phyloP scores from a whole-genome alignment of 2,797 vertebrate species.

The Craterocephalus amniculus region DNA sequence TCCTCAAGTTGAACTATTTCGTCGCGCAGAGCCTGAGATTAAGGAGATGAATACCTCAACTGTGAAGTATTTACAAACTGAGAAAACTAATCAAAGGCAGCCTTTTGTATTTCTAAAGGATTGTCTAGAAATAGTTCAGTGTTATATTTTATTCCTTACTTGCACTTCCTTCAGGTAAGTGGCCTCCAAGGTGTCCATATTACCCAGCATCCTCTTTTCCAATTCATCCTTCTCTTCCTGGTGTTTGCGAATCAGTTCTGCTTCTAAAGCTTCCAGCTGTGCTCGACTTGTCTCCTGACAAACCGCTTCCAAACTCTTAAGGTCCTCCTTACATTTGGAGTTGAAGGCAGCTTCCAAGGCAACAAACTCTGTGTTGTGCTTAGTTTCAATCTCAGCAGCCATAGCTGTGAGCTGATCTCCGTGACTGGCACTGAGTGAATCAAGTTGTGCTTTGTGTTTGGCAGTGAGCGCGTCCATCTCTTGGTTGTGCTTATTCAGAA shows the following conservation, averaged over 20 bases:
- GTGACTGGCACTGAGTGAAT: conserved; percentile 74
- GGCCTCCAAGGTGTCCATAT: conserved; percentile 89
- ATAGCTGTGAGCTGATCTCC: conserved; percentile 69
- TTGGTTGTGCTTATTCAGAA: conserved; percentile 56
- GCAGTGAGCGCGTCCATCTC: conserved; percentile 63
- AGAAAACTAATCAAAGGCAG: neutral
- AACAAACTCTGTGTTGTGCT: conserved; percentile 74
- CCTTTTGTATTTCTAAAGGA: neutral
- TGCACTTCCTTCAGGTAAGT: conserved; percentile 90
- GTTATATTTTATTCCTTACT: conserved; percentile 51
- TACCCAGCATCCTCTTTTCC: conserved; percentile 86
- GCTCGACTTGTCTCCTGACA: conserved; percentile 75
- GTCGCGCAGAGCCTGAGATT: conserved; percentile 77
- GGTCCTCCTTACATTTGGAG: conserved; percentile 77
- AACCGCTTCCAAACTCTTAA: conserved; percentile 71
- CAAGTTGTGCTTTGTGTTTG: conserved; percentile 78
- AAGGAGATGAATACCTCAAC: neutral
- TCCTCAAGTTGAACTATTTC: conserved; percentile 79
- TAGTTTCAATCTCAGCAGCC: conserved; percentile 55
- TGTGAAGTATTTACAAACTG: neutral
- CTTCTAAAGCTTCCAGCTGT: conserved; percentile 78
- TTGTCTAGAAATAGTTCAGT: too few species aligned
- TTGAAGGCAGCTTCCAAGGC: conserved; percentile 75
- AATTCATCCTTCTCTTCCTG: conserved; percentile 83
- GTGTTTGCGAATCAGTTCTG: conserved; percentile 80